phyloP scores from a whole-genome alignment of 2,888 invertebrate species.

The Plebejus melissa region DNA sequence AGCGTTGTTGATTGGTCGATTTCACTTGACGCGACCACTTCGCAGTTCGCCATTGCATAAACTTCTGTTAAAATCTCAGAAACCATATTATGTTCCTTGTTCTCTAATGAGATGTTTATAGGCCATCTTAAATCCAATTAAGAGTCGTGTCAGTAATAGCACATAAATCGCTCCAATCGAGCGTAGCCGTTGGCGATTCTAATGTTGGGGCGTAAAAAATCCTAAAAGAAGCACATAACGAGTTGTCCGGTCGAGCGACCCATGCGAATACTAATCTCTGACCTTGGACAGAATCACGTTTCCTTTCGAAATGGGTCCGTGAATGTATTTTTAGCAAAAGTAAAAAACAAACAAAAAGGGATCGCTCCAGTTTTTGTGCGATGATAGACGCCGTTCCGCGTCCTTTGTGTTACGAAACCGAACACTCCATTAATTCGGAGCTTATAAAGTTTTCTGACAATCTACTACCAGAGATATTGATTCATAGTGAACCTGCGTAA shows the following conservation, averaged over 20 bases:
- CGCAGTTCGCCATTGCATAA: not conserved
- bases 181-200: constrained; percentile 49
- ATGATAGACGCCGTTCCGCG: constrained; percentile 48
- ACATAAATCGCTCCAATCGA: constrained; percentile 39
- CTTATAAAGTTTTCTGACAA: constrained; percentile 1
- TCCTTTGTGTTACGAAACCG: constrained; percentile 37
- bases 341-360: constrained; percentile 75
- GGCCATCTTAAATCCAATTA: not conserved
- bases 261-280: constrained; percentile 74
- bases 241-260: constrained; percentile 72
- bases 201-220: constrained; percentile 61
- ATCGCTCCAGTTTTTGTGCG: constrained; percentile 66
- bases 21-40: too few species aligned
- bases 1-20: too few species aligned
- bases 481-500: not conserved
- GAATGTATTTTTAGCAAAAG: constrained; percentile 77
- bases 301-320: constrained; percentile 78
- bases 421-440: constrained; percentile 10
- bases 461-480: not conserved
- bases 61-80: not conserved
- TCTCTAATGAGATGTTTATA: not conserved
- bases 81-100: not conserved
- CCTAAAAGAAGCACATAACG: constrained; percentile 60
- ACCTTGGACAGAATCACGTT: constrained; percentile 76
- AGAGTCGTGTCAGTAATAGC: constrained; percentile 32